Evolutionary conservation across 2,113 vertebrate species (phyloP), one percentile per base, ranked within the genome.

Genomic region (Vombatus ursinus): DNA sequence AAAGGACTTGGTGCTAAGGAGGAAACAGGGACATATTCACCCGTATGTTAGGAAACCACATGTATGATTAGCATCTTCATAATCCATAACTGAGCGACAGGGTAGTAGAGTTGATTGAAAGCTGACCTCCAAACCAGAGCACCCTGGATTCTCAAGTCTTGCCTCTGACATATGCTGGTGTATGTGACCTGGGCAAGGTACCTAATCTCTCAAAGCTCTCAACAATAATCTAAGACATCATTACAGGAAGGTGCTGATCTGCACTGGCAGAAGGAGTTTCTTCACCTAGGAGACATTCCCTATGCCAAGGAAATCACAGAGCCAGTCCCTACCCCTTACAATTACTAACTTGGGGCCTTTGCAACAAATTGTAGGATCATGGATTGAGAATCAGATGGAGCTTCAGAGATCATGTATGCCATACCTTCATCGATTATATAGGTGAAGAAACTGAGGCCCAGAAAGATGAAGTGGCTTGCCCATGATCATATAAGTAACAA

Each of bases 1-100:
- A 19, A 31, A 51, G 6, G 53, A 11, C 47, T 53, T 50, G 23
- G 12, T 5, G 49, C 51, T 51, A 68, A 89, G 48, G 50, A 25
- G 8, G 6, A 1, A 44, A 52, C 37, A 51, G 14, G 37, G 68
- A 16, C 37, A 7, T 5, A 0, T 25, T 31, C 47, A 24, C 0
- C 0, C 0, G 47, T 28, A 1, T 44, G 37, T 0, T 0, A 14
- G 25, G n/a, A 9, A 90, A 31, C 22, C 61, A 44, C 23, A 0
- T 1, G 16, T 5, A 11, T 52, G 0, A 0, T 37, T 48, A 16
- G 7, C 37, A n/a, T 11, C 31, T 51, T 47, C 57, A n/a, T 37
- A 50, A 50, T 51, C n/a, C 57, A 49, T 26, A 50, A 50, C 44
- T 50, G 22, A 37, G 54, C 23, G 91, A 50, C 23, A 61, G 12